Base-by-base conservation (phyloP, 2,888 invertebrate genomes). In the Linnaemya vulpina region DNA sequence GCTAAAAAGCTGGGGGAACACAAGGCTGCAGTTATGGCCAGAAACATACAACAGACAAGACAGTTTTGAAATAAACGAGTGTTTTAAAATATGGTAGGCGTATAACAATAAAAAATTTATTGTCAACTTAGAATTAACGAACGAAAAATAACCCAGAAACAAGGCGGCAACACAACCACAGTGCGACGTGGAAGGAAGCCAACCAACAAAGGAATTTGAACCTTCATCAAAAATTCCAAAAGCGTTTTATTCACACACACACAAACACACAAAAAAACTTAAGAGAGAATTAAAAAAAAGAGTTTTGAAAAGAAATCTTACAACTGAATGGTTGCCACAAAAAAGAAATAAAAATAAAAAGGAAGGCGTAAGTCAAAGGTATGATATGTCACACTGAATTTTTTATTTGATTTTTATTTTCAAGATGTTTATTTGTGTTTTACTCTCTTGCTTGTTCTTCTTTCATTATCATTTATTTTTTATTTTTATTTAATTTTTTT, bases 301-400 rank as follows among this genome's bases (percentile, higher is more conserved):
- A 3, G 2, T 30, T 30, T 30, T 30, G 2, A 3, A 65, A 73
- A 68, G 78, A 78, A 80, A 74, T 74, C 71, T 58, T 65, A 71
- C 40, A 62, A 60, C 17, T 46, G 30, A 43, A 62, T 17, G 51
- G 20, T 20, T 51, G 17, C 10, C 17, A 55, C 35, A 43, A 13
- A 49, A 60, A 20, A 43, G 15, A 49, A 60, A 30, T 30, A 30
- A 3, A 3, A 3, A 30, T 30, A 30, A 60, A 70, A 51, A 55
- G 38, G 30, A 80, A 84, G 84, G 84, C 84, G 84, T 84, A 84
- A 84, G 84, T 75, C 84, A 80, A 80, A 84, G 84, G 84, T 79
- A 84, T 80, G 84, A 84, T 80, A 84, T 84, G 84, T 84, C 79
- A 84, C 84, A 84, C 84, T 60, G 75, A 58, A 76, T 84, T 84